Conservation (phyloP, 2,888 invertebrate genomes). For the Catotricha subobsoleta region DNA sequence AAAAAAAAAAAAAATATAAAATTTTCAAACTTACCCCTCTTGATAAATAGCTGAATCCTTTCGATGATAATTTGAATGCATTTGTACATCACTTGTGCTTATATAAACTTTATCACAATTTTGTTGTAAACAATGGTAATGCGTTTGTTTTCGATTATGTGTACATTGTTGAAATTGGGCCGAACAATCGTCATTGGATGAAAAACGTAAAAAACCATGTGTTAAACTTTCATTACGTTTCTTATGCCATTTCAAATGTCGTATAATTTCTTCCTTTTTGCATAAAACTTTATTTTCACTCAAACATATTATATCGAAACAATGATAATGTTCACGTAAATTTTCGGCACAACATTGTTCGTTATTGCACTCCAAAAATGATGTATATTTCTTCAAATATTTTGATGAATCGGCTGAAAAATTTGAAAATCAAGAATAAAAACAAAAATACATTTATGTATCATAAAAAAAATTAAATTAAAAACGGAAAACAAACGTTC, state of each 20-base stretch:
- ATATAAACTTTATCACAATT: slow-evolving; percentile 92
- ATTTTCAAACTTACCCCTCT: slow-evolving; percentile 42
- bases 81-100: slow-evolving; percentile 96
- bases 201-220: slow-evolving; percentile 70
- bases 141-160: slow-evolving; percentile 86
- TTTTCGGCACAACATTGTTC: slow-evolving; percentile 25
- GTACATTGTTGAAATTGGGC: slow-evolving; percentile 66
- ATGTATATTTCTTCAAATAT: slow-evolving; percentile 15
- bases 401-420: slow-evolving; percentile 12
- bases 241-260: slow-evolving; percentile 98
- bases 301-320: slow-evolving; percentile 44
- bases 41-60: slow-evolving; percentile 96
- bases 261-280: slow-evolving; percentile 97
- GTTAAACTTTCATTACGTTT: slow-evolving; percentile 92
- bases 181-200: slow-evolving; percentile 86
- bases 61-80: slow-evolving; percentile 97
- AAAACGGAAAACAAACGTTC: neutral
- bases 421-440: slow-evolving; percentile 2
- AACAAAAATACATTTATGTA: neutral
- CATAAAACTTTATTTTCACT: slow-evolving; percentile 60
- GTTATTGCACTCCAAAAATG: slow-evolving; percentile 29
- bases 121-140: slow-evolving; percentile 93
- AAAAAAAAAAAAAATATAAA: neutral
- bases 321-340: slow-evolving; percentile 81
- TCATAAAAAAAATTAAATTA: neutral